Evolutionary conservation across 92 coral and sea anemone genomes (phyloP).

Genomic region (Hydrozoanthus gracilis): DNA sequence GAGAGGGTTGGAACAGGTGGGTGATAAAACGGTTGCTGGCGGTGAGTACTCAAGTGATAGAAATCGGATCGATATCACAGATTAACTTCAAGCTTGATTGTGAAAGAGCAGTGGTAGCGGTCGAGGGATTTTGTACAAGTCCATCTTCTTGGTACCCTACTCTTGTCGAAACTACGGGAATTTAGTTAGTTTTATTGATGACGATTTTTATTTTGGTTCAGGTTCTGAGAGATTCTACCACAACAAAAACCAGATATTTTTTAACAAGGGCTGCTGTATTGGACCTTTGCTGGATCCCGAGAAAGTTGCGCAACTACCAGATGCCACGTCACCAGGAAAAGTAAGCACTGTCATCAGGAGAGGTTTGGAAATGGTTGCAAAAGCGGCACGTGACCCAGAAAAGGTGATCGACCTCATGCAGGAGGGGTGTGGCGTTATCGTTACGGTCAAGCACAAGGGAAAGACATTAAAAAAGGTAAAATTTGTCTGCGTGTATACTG

Average conservation of each 20-base stretch:
- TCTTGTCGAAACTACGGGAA: too few species aligned
- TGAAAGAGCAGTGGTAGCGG: too few species aligned
- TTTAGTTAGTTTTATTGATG: too few species aligned
- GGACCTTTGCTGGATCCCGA: conserved; percentile 96
- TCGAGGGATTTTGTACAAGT: too few species aligned
- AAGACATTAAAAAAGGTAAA: conserved; percentile 91
- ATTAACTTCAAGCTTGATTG: too few species aligned
- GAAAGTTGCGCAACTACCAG: conserved; percentile 92
- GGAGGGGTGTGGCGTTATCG: conserved; percentile 98
- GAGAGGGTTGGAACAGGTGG: neutral
- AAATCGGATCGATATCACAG: too few species aligned
- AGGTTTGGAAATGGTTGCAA: conserved; percentile 96
- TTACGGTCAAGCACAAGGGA: conserved; percentile 91
- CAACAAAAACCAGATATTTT: conserved; percentile 97
- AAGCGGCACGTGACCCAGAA: conserved; percentile 93
- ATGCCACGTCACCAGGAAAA: conserved; percentile 98
- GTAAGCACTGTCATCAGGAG: conserved; percentile 94
- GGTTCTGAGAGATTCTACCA: conserved; percentile 98
- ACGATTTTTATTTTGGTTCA: conserved; percentile 22
- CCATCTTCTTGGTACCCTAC: too few species aligned
- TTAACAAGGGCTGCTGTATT: conserved; percentile 96
- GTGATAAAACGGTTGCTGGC: too few species aligned
- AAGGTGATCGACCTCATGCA: conserved; percentile 98
- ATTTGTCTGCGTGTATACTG: neutral
- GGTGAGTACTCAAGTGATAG: too few species aligned